These are phyloP conservation scores for Cacatua alba DNA, from an alignment of 2,113 vertebrate species.

Conservation along the genomic window DNA sequence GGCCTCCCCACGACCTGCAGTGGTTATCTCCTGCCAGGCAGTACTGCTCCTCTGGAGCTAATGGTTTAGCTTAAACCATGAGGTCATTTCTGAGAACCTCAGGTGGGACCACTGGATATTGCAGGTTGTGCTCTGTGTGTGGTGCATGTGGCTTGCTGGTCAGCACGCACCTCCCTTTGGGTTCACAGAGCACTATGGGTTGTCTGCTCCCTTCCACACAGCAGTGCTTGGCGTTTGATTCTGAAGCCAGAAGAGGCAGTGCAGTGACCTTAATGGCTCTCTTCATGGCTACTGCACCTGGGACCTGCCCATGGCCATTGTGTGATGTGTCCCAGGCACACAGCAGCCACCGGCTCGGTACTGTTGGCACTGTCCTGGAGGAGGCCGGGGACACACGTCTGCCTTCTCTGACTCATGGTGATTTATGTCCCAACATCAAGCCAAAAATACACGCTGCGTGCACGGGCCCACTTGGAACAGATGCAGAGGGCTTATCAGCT, in stretches of 20 bases:
- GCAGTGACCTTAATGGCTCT: neutral
- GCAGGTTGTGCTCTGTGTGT: neutral
- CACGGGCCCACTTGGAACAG: neutral
- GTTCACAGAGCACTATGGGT: neutral
- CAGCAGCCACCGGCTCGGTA: neutral
- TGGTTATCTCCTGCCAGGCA: neutral
- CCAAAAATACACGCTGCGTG: neutral
- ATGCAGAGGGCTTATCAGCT: conserved; percentile 20
- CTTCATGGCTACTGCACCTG: neutral
- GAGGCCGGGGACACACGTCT: neutral
- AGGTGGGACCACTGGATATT: neutral
- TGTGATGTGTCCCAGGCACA: neutral
- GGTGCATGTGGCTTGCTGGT: neutral
- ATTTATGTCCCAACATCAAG: conserved; percentile 17
- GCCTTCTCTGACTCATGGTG: neutral
- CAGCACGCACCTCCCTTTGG: neutral
- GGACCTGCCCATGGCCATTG: neutral
- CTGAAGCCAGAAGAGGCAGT: neutral
- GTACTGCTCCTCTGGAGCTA: neutral
- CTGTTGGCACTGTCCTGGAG: neutral
- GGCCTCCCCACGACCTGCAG: neutral
- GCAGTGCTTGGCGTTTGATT: neutral
- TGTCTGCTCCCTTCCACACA: neutral
- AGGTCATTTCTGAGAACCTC: neutral
- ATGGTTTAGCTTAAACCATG: neutral